Base-by-base conservation (phyloP, 2,888 invertebrate genomes). In the Yponomeuta cagnagella region DNA sequence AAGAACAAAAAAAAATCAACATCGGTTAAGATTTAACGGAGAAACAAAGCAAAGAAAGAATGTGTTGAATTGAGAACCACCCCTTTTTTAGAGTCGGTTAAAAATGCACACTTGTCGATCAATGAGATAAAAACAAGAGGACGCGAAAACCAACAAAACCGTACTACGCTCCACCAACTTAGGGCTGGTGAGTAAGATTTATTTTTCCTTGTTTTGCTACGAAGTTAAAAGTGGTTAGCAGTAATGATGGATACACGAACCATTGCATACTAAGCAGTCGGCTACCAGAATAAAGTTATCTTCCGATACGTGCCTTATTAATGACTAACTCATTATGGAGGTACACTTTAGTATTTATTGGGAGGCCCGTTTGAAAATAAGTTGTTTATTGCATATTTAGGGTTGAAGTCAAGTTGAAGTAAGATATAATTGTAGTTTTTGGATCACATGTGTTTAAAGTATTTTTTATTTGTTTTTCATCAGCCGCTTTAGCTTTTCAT, bases 281-380 rank as follows among this genome's bases (percentile, higher is more conserved):
- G 91, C 91, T 92, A 91, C 92, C 91, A 92, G 90, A 90, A 91
- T 91, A 90, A 91, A 91, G 91, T 89, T 91, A 92, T 91, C 91
- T 90, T 80, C 84, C 89, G 89, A 91, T 90, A 90, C 89, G 91
- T 90, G 90, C 90, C 80, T 86, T 90, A 92, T 91, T 91, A 90
- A 92, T 92, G 90, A 87, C 83, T 86, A 89, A 89, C 90, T 91
- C 90, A 90, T 92, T 92, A 92, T 65, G 48, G 52, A 58, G 52
- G 52, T 58, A 15, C 65, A 48, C 90, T 90, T 87, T 88, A 85
- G 85, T 90, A 92, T 91, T 92, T 89, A 92, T 90, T 43, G 43
- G 43, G 43, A 90, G 82, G 88, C 90, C 86, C 85, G 82, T 63
- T 70, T 33, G 43, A 63, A 37, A n/a, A 63, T 37, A 15, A 63